Base-by-base conservation (phyloP, 1,140 invertebrate genomes). In the Tetraneura akinire region DNA sequence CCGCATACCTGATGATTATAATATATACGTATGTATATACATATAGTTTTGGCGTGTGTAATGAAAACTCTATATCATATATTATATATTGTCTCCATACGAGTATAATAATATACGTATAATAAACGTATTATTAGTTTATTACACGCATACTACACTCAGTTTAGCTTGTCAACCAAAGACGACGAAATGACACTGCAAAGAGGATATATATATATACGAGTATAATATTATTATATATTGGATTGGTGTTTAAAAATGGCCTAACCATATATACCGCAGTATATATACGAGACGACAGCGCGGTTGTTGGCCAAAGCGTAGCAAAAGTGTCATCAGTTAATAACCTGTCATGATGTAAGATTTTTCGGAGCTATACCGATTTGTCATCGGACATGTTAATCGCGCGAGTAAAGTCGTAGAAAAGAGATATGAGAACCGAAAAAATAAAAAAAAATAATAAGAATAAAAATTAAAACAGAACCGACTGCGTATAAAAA, bases 301-400 rank as follows among this genome's bases (percentile, higher is more conserved):
- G 66, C 14, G 29, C 4, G n/a, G 42, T 49, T 16, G 66, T 68
- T 68, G 42, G 66, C 42, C 66, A 8, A 37, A 37, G n/a, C 14
- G 21, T 16, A 45, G 68, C 68, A 29, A 51, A 51, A 71, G 32
- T 60, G 74, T 78, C 74, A 42, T 78, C 74, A 60, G 74, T 62
- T 78, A 78, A 78, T 78, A 78, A 78, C 74, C 55, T 78, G 74
- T 78, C 74, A 78, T 37, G 42, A 37, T 29, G 18, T 21, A 21
- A 71, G 45, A 51, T 71, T 49, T 71, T 42, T n/a, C 5, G 14
- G 45, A 49, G n/a, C 37, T 45, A n/a, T n/a, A 51, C 68, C 68
- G 47, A 71, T 71, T 71, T 71, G 68, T 71, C 68, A 51, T 71
- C 68, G 68, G 68, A 71, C 23, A 45, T 71, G 68, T 71, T 71